Evolutionary conservation across 2,888 invertebrate genomes (phyloP).

Genomic region (Beris morrisii): DNA sequence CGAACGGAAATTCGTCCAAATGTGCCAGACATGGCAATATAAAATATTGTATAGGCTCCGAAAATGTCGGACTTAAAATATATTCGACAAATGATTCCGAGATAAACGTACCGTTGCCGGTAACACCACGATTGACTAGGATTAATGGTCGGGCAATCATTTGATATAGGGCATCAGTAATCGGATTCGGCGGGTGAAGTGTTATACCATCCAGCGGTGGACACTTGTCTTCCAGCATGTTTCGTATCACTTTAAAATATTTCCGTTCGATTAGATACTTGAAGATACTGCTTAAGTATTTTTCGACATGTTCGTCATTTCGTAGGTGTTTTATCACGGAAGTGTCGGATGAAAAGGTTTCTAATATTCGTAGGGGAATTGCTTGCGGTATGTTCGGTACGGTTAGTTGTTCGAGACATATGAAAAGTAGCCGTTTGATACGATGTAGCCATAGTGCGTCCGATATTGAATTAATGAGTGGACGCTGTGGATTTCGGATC

Average conservation of each 20-base stretch:
- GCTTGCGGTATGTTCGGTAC: conserved; percentile 58
- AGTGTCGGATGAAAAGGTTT: conserved; percentile 68
- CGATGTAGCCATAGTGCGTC: conserved; percentile 53
- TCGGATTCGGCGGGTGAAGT: conserved; percentile 69
- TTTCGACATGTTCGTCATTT: conserved; percentile 45
- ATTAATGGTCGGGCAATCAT: conserved; percentile 76
- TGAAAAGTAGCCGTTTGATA: conserved; percentile 51
- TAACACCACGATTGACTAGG: conserved; percentile 54
- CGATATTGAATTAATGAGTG: conserved; percentile 49
- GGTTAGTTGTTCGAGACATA: conserved; percentile 52
- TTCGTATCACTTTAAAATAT: conserved; percentile 74
- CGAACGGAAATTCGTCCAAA: conserved; percentile 59
- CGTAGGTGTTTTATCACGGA: conserved; percentile 54
- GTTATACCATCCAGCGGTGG: conserved; percentile 71
- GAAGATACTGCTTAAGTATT: conserved; percentile 51
- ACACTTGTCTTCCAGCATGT: conserved; percentile 68
- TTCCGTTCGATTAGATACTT: conserved; percentile 51
- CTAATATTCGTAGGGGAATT: conserved; percentile 76
- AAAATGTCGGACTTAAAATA: conserved; percentile 68
- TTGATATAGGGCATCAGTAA: conserved; percentile 72
- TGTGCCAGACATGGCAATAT: conserved; percentile 70
- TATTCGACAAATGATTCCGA: conserved; percentile 61
- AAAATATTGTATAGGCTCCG: conserved; percentile 69
- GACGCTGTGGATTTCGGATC: conserved; percentile 49
- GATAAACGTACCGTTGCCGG: conserved; percentile 37